Evolutionary conservation across 2,113 vertebrate species (phyloP).

Genomic region (Haemorhous mexicanus): DNA sequence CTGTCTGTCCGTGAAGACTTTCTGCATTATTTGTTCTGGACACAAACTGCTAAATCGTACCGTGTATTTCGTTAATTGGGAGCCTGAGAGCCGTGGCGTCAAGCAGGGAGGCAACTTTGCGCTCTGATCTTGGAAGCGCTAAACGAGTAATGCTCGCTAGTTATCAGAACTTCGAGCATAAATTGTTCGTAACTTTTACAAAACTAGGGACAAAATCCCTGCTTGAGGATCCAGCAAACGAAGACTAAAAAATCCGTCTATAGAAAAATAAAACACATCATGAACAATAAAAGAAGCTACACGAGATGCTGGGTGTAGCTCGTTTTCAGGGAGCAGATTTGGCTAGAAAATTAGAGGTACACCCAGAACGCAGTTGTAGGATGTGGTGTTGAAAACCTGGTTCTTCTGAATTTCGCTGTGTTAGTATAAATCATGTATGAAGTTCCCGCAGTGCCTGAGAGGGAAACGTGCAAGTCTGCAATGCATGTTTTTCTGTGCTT

Average conservation of each 20-base stretch:
- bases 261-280: not conserved
- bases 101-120: not conserved
- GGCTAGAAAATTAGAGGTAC: not conserved
- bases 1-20: not conserved
- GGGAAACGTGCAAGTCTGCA: not conserved
- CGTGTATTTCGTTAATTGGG: not conserved
- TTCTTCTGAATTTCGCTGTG: fast-evolving
- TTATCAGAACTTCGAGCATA: not conserved
- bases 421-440: not conserved
- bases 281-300: not conserved
- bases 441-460: not conserved
- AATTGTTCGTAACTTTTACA: not conserved
- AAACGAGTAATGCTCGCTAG: no score
- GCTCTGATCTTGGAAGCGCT: not conserved
- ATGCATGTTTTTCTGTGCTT: not conserved
- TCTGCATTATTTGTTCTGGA: not conserved
- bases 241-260: not conserved
- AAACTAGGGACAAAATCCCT: not conserved
- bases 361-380: fast-evolving
- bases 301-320: not conserved
- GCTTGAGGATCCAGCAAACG: not conserved
- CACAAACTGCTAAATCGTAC: not conserved
- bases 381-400: not conserved
- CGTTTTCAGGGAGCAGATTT: not conserved
- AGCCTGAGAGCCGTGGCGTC: not conserved